phyloP scores from a whole-genome alignment of 1,140 invertebrate genomes.

The Dendroctonus ponderosae region DNA sequence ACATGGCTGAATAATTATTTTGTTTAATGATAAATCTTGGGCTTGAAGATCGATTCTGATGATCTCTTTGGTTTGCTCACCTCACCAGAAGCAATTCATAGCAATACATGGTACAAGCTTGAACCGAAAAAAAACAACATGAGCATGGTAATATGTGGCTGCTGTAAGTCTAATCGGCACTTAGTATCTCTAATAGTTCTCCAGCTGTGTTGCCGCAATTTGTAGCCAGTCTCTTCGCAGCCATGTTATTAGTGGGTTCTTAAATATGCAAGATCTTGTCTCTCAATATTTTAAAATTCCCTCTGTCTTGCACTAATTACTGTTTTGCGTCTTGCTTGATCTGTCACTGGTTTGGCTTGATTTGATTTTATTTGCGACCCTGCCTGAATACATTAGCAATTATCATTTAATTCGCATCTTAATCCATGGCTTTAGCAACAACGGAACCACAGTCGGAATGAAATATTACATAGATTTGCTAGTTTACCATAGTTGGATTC shows the following conservation, averaged over 20 bases:
- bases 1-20: too few species aligned
- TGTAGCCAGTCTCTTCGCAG: slow-evolving; percentile 22
- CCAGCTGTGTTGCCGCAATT: slow-evolving; percentile 24
- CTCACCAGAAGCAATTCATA: too few species aligned
- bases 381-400: slow-evolving; percentile 1
- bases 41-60: too few species aligned
- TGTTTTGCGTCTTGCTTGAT: slow-evolving; percentile 12
- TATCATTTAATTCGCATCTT: too few species aligned
- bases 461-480: too few species aligned
- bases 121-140: too few species aligned
- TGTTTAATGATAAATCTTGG: too few species aligned
- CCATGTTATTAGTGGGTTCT: slow-evolving; percentile 23
- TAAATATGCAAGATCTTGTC: slow-evolving; percentile 32
- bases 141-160: slow-evolving; percentile 18
- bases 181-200: slow-evolving; percentile 32
- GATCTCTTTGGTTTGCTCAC: too few species aligned
- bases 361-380: slow-evolving; percentile 9
- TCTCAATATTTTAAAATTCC: slow-evolving; percentile 29
- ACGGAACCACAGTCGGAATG: too few species aligned
- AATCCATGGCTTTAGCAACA: too few species aligned
- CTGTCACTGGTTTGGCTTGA: slow-evolving; percentile 18
- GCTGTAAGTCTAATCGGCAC: slow-evolving; percentile 27
- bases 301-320: slow-evolving; percentile 16
- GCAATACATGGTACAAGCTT: too few species aligned
- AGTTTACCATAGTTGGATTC: too few species aligned